Base-by-base conservation (phyloP, 1,140 invertebrate genomes). In the Elymnias hypermnestra region DNA sequence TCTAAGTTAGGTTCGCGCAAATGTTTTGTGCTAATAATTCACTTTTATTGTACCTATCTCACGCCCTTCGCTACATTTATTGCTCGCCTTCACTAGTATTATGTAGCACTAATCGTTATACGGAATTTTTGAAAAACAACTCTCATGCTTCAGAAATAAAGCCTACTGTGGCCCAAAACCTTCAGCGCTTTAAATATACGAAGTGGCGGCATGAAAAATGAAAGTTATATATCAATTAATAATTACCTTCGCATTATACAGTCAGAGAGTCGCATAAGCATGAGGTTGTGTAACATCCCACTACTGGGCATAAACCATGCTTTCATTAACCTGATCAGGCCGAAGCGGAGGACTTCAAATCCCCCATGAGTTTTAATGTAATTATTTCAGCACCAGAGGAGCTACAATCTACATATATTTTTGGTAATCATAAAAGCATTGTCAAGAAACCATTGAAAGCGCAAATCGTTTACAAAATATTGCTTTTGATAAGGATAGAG, bases 41-140 rank as follows among this genome's bases (percentile, higher is more conserved):
- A 83, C 71, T 82, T 84, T 84, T 84, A 84, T 84, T 79, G 70
- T 83, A 77, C 75, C 72, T 78, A 68, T 62, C 72, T 74, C 71
- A 68, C 75, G 74, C 72, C 77, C 71, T 79, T 77, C 72, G 57
- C 67, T 62, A 55, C 78, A 79, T 84, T 84, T 83, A 84, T 84
- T 63, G 68, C 74, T 65, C 68, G 73, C 72, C 75, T 82, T 72
- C 62, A 50, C 62, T 65, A 53, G 65, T 68, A 69, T 66, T 14
- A 28, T 9, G 37, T 25, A 44, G 21, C 49, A 40, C 49, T 52
- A 52, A 52, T 68, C 52, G 59, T 13, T 45, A 14, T 37, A 35
- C 29, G 17, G 17, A 35, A 14, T 41, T 42, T 25, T 44, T 28
- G 23, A 37, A 52, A 52, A 26, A 26, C 31, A 40, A 37, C 13